Evolutionary conservation across 2,888 invertebrate species (phyloP).

Genomic region (Melanargia galathea): DNA sequence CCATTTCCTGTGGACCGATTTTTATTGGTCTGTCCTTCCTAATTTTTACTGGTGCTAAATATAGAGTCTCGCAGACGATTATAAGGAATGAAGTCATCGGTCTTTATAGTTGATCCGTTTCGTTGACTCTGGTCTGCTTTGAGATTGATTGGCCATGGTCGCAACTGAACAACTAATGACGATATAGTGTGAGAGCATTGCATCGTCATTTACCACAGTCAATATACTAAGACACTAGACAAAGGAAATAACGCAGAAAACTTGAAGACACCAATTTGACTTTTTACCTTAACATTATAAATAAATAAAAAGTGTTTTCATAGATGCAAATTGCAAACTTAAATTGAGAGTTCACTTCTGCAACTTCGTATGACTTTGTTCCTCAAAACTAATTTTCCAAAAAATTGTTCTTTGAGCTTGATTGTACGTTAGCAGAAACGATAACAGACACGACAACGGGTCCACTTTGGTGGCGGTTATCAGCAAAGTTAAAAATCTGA

Average conservation of each 20-base stretch:
- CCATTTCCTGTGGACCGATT: constrained; percentile 27
- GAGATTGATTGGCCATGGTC: constrained; percentile 3
- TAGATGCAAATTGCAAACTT: no score
- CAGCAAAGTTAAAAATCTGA: no score
- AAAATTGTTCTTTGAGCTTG: no score
- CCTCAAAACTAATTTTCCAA: no score
- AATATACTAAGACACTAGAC: no score
- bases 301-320: no score
- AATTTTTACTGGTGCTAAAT: constrained; percentile 8
- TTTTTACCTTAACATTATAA: no score
- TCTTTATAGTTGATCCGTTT: constrained; percentile 16
- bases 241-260: background rate
- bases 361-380: background rate
- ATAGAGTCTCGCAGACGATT: constrained; percentile 15
- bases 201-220: no score
- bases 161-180: background rate
- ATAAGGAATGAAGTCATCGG: constrained; percentile 14
- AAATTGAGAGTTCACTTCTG: background rate
- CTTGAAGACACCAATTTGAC: background rate
- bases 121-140: background rate
- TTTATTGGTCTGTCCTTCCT: constrained; percentile 19
- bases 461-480: no score
- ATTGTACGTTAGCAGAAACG: no score
- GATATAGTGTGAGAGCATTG: background rate
- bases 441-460: no score